phyloP scores from a whole-genome alignment of 1,140 invertebrate genomes.

The Oppia nitens region DNA sequence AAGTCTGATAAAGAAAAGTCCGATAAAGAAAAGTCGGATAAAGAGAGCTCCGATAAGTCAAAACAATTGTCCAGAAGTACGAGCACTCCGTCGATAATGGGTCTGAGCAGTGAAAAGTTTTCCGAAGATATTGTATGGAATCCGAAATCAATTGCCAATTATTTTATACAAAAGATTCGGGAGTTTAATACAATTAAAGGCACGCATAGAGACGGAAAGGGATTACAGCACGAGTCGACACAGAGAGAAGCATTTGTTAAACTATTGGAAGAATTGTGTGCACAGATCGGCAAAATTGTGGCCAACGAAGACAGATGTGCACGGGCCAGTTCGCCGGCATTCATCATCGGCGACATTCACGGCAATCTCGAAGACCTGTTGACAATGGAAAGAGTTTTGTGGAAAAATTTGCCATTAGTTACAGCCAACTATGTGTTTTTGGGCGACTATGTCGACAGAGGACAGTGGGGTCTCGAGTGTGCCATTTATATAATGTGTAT shows the following conservation, averaged over 20 bases:
- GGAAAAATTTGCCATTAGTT: slow-evolving; percentile 38
- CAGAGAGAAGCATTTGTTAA: neutral
- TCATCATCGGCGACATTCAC: slow-evolving; percentile 34
- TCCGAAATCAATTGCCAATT: slow-evolving; percentile 5
- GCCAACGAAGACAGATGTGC: neutral
- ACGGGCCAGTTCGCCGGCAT: neutral
- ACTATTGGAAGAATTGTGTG: neutral
- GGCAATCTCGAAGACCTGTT: slow-evolving; percentile 41
- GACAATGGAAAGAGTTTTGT: slow-evolving; percentile 41
- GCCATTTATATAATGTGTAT: slow-evolving; percentile 40
- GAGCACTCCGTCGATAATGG: neutral
- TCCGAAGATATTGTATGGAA: slow-evolving; percentile 4
- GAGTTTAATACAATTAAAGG: slow-evolving; percentile 5
- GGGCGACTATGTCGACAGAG: slow-evolving; percentile 49
- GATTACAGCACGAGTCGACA: neutral
- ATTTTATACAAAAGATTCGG: neutral
- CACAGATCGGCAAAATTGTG: neutral
- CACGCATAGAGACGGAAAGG: neutral
- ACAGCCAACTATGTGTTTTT: slow-evolving; percentile 43
- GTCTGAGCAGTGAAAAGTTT: neutral
- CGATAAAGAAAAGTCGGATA: slow-evolving; percentile 6
- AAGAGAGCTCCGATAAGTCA: too few relatives aligned
- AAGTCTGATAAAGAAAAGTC: slow-evolving; percentile 7
- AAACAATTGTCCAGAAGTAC: neutral
- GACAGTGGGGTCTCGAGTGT: slow-evolving; percentile 38